phyloP scores from a whole-genome alignment of 2,797 vertebrate species.

The Echiichthys vipera region DNA sequence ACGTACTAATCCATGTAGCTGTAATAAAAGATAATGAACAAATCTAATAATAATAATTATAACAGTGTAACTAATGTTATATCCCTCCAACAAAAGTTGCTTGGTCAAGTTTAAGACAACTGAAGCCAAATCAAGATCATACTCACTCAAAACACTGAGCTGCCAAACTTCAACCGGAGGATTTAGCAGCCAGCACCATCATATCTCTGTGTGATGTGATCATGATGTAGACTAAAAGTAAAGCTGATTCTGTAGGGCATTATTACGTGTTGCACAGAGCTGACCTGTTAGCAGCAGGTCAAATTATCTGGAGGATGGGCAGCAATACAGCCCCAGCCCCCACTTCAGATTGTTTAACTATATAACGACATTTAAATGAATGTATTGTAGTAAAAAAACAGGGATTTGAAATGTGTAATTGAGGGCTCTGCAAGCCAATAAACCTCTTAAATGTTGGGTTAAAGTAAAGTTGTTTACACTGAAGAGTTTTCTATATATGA shows the following conservation, averaged over 20 bases:
- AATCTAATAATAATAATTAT: too few relatives aligned
- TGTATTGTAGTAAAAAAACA: too few relatives aligned
- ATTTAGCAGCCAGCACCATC: background rate
- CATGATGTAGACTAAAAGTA: background rate
- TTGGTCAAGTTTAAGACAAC: background rate
- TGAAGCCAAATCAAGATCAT: slow-evolving; percentile 7
- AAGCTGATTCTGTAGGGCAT: background rate
- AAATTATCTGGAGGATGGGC: background rate
- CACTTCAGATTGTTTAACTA: background rate
- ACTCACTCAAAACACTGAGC: too few relatives aligned
- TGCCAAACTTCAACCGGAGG: background rate
- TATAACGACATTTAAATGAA: too few relatives aligned
- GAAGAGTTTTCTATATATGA: slow-evolving; percentile 8
- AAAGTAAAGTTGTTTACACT: slow-evolving; percentile 1
- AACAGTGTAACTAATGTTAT: too few relatives aligned
- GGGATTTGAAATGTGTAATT: background rate
- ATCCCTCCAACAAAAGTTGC: too few relatives aligned
- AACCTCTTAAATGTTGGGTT: background rate
- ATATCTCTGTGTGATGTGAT: background rate
- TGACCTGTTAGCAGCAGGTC: background rate
- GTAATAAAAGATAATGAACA: background rate
- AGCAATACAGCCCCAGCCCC: background rate
- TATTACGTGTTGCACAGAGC: background rate
- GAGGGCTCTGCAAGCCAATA: background rate
- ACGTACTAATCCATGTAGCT: too few relatives aligned